These are phyloP conservation scores for Selene dorsalis DNA, from an alignment of 2,797 vertebrate species.

Conservation along the genomic window DNA sequence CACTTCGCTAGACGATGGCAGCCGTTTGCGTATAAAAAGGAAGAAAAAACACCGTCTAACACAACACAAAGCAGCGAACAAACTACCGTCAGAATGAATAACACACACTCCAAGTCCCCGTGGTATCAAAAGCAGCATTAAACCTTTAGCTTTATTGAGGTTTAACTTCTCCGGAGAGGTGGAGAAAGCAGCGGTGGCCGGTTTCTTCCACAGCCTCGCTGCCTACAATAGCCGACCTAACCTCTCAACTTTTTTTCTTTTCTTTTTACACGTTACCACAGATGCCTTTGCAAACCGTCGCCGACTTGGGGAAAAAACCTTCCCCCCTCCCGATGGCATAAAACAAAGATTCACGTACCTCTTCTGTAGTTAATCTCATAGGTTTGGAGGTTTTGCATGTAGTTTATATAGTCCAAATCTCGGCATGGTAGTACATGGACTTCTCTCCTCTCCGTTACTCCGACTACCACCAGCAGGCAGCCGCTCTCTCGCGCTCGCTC, in stretches of 20 bases:
- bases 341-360: conserved; percentile 74
- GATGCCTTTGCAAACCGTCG: conserved; percentile 20
- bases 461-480: conserved; percentile 65
- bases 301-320: not conserved
- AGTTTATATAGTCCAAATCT: conserved; percentile 82
- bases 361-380: conserved; percentile 64
- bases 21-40: conserved; percentile 60
- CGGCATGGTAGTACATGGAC: conserved; percentile 83
- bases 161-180: conserved; percentile 60
- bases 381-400: conserved; percentile 79
- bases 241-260: conserved; percentile 70
- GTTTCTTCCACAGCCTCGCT: conserved; percentile 40
- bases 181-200: conserved; percentile 37
- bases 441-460: conserved; percentile 69
- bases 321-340: not conserved
- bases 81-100: not conserved
- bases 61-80: not conserved
- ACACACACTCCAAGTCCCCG: accelerated
- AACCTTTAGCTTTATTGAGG: not conserved
- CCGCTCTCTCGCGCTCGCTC: conserved; percentile 32
- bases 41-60: not conserved
- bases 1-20: conserved; percentile 71
- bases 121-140: not conserved
- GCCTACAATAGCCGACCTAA: conserved; percentile 66
- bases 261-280: conserved; percentile 9